A percentile compares a stretch with the other conserved stretches of the same genome.
phyloP scores from a whole-genome alignment of 2,888 invertebrate genomes.

The Lathronympha strigana region DNA sequence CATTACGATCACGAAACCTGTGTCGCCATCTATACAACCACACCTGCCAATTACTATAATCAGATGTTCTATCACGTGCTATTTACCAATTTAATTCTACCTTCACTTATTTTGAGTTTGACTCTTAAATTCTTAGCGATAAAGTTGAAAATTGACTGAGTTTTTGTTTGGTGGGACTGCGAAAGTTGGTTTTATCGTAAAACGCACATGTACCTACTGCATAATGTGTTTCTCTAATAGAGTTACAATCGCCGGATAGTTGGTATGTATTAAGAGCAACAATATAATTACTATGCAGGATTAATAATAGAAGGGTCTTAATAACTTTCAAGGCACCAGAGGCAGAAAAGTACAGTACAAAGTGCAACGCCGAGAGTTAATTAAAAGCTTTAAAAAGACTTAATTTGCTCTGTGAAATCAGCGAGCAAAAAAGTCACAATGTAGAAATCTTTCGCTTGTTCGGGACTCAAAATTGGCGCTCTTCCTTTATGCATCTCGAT shows the following conservation, averaged over 20 bases:
- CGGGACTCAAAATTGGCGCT: no score
- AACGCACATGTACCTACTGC: neutral
- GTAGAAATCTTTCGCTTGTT: no score
- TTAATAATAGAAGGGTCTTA: no score
- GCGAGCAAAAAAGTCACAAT: no score
- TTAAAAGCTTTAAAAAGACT: no score
- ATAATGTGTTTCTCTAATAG: conserved; percentile 4
- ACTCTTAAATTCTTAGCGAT: neutral
- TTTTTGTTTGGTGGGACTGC: neutral
- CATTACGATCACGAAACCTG: conserved; percentile 1
- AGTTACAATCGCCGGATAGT: neutral
- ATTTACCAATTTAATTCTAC: neutral
- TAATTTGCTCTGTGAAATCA: no score
- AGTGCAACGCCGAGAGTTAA: no score
- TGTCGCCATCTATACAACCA: conserved; percentile 6
- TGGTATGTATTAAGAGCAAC: conserved; percentile 2
- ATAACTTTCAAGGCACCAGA: no score
- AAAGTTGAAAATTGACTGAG: neutral
- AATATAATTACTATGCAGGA: neutral
- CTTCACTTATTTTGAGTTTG: neutral
- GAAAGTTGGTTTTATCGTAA: neutral
- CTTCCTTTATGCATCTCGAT: no score
- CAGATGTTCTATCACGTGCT: conserved; percentile 5
- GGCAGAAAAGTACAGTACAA: no score
- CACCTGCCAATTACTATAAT: conserved; percentile 21